These are phyloP conservation scores for Acropternis orthonyx DNA, from an alignment of 2,797 vertebrate species.

Conservation along the genomic window DNA sequence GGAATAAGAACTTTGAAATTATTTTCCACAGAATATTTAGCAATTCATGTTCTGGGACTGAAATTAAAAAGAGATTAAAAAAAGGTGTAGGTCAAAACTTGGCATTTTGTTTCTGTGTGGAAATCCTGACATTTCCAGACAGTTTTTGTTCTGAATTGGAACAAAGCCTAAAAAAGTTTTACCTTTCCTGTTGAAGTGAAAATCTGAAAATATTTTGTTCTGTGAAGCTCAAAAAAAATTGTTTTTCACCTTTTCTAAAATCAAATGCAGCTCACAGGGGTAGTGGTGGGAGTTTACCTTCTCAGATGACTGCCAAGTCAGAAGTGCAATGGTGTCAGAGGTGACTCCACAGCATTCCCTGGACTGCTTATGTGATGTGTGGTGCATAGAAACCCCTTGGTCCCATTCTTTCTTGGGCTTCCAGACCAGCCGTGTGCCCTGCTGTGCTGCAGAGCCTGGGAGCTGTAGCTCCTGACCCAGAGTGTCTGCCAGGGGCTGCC, in stretches of 20 bases:
- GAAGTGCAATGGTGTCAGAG: neutral
- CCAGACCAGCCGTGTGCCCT: neutral
- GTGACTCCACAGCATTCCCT: neutral
- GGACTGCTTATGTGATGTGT: neutral
- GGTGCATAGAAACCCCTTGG: neutral
- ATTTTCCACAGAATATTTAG: neutral
- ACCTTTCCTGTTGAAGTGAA: neutral
- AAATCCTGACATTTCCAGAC: constrained; percentile 24
- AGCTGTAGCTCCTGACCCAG: neutral
- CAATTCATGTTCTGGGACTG: neutral
- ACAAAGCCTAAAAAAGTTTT: neutral
- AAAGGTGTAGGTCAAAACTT: neutral
- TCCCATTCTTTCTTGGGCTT: neutral
- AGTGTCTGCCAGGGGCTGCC: neutral
- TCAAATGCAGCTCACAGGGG: fast-evolving
- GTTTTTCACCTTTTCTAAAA: neutral
- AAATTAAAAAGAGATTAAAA: neutral
- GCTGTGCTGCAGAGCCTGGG: neutral
- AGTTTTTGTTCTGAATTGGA: neutral
- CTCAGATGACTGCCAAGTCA: neutral
- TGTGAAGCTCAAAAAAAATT: neutral
- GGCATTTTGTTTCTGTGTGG: neutral
- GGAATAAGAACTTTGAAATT: neutral
- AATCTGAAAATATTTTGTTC: constrained; percentile 6
- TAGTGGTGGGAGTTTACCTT: neutral